These are phyloP conservation scores for Nezara viridula DNA, from an alignment of 2,888 invertebrate genomes.

Conservation along the genomic window DNA sequence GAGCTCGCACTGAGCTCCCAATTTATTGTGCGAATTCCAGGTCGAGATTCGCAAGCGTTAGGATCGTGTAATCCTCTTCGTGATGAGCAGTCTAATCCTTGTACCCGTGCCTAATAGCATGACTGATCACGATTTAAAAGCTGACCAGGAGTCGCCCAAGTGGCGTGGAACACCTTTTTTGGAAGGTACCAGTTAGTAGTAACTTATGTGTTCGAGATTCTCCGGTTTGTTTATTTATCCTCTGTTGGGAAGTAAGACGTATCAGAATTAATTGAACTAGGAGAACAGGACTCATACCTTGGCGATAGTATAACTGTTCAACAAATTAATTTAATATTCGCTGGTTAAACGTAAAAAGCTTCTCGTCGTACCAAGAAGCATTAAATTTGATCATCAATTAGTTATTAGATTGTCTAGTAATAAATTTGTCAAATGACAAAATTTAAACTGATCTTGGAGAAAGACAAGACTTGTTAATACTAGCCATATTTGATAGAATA, in stretches of 20 bases:
- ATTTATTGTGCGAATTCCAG: conserved; percentile 31
- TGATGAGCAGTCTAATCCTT: conserved; percentile 31
- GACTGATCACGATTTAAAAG: conserved; percentile 42
- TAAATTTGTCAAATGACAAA: too few species aligned
- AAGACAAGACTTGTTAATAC: too few species aligned
- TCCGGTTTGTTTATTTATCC: neutral
- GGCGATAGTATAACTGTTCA: too few species aligned
- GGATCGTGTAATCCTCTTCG: conserved; percentile 4
- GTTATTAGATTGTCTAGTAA: too few species aligned
- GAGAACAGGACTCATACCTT: too few species aligned
- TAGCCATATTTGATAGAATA: too few species aligned
- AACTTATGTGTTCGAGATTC: neutral
- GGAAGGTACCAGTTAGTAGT: conserved; percentile 5
- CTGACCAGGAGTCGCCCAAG: neutral
- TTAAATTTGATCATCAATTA: too few species aligned
- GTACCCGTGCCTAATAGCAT: conserved; percentile 24
- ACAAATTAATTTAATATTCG: too few species aligned
- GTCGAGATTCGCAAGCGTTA: neutral
- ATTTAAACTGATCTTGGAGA: too few species aligned
- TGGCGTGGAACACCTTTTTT: neutral
- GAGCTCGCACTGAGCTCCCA: neutral
- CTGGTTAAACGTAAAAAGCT: too few species aligned
- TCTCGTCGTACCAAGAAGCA: too few species aligned
- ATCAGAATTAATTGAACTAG: neutral
- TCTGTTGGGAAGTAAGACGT: neutral